Evolutionary conservation across 2,113 vertebrate species (phyloP).

Genomic region (Pygoscelis antarcticus): DNA sequence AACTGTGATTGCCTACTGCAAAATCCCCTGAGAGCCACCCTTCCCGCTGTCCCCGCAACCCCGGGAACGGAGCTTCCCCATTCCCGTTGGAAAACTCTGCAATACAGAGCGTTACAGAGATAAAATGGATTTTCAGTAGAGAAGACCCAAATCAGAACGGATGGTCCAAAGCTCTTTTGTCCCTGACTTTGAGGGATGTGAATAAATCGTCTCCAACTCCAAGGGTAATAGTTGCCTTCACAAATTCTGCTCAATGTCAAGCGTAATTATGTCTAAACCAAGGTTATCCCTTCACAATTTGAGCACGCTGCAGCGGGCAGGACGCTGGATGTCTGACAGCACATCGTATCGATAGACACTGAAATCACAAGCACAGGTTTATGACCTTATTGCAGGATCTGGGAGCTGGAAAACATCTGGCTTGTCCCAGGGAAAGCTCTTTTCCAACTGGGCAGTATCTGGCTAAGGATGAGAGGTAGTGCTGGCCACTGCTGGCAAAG

Average conservation of each 20-base stretch:
- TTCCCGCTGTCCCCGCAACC: accelerated
- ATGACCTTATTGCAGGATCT: neutral
- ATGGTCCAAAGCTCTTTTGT: neutral
- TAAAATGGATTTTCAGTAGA: neutral
- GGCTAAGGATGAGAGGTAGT: neutral
- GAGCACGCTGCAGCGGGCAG: neutral
- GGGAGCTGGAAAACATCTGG: neutral
- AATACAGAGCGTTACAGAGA: neutral
- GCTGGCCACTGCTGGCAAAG: neutral
- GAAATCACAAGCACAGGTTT: neutral
- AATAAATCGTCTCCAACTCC: neutral
- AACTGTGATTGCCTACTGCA: neutral
- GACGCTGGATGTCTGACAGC: neutral
- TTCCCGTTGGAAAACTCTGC: neutral
- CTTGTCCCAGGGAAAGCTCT: neutral
- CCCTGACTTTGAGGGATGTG: neutral
- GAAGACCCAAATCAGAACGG: accelerated
- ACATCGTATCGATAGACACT: accelerated
- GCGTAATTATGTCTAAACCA: neutral
- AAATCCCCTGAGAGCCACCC: accelerated
- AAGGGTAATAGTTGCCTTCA: neutral
- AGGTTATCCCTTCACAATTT: neutral
- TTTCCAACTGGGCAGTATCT: neutral
- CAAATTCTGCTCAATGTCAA: neutral
- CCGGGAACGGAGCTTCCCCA: accelerated